Base-by-base conservation (phyloP, 2,888 invertebrate species). In the Craniophora ligustri region DNA sequence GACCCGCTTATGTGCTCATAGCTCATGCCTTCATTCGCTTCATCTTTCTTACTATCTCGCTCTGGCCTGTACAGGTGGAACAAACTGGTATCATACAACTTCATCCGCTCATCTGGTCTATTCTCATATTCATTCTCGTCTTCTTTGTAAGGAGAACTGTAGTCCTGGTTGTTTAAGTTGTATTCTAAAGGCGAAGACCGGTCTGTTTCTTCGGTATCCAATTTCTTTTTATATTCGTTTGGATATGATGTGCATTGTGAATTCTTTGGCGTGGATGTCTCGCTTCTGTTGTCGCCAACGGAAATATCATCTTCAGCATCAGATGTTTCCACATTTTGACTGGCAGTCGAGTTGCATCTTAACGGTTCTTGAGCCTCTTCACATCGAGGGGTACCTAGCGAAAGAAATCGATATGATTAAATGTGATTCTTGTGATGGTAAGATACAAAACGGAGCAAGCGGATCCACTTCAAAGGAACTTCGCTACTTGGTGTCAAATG, bases 271-370 rank as follows among this genome's bases (percentile, higher is more conserved):
- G 87, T 84, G 0, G 91, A 92, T 0, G 91, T 78, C 31, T 92
- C 89, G 44, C 93, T 91, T 64, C 93, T 84, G 54, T 92, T 91
- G 65, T 92, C 89, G 2, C 93, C 89, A 15, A 93, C 91, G 3
- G 92, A 91, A 57, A 93, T 91, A 53, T 93, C 92, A 46, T 93
- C 91, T 21, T 92, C 89, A 0, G 76, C 71, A 38, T 91, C 91
- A 0, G 91, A 89, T 1, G 82, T 75, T 38, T 89, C 90, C 0
- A 82, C 59, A 26, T 88, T 85, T 13, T 80, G 85, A 36, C 86
- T 87, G 1, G 79, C 63, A 0, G 76, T 58, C 0, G 89, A 86
- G 31, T 75, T 77, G 19, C 79, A 82, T 44, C 84, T 73, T 14
- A 61, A 55, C 1, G 63, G 58, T 23, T 82, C 78, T 38, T 78